phyloP scores from a whole-genome alignment of 1,140 invertebrate species.

The Drosophila suzukii region DNA sequence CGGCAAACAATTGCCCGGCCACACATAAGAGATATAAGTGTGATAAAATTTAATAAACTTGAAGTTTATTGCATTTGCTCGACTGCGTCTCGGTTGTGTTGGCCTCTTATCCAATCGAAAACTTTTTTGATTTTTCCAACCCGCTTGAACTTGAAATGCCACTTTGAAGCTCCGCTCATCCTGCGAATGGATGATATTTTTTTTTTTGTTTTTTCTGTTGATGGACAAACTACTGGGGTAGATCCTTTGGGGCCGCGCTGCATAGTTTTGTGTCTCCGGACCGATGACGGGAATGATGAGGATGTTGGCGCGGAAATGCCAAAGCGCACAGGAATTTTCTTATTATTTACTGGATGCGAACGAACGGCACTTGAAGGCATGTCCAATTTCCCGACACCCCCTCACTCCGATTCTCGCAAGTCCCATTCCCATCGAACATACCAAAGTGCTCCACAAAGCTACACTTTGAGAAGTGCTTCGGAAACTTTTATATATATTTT shows the following conservation, averaged over 20 bases:
- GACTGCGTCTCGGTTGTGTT: conserved; percentile 29
- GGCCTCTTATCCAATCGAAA: conserved; percentile 39
- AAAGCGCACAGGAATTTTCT: conserved; percentile 77
- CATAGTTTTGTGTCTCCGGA: conserved; percentile 58
- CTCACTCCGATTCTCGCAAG: neutral
- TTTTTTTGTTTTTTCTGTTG: neutral
- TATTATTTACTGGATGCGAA: conserved; percentile 73
- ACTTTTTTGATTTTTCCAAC: conserved; percentile 28
- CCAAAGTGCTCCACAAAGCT: neutral
- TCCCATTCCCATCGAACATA: conserved; percentile 2
- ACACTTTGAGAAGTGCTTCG: neutral
- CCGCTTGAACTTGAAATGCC: conserved; percentile 71
- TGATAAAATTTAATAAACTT: conserved; percentile 77
- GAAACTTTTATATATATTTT: too few species aligned
- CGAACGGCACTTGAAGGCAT: conserved; percentile 39
- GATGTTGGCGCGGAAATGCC: conserved; percentile 53
- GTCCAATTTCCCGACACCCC: conserved; percentile 29
- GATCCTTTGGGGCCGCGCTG: conserved; percentile 10
- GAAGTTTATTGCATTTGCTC: conserved; percentile 78
- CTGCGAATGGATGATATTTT: neutral
- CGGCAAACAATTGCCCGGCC: conserved; percentile 17
- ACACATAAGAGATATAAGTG: conserved; percentile 17
- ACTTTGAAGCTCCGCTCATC: conserved; percentile 29
- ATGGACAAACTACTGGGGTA: neutral
- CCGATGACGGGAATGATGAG: conserved; percentile 36